Evolutionary conservation across 2,797 vertebrate species (phyloP), one percentile per base, ranked within the genome.

Genomic region (Ctenochaetus hawaiiensis): DNA sequence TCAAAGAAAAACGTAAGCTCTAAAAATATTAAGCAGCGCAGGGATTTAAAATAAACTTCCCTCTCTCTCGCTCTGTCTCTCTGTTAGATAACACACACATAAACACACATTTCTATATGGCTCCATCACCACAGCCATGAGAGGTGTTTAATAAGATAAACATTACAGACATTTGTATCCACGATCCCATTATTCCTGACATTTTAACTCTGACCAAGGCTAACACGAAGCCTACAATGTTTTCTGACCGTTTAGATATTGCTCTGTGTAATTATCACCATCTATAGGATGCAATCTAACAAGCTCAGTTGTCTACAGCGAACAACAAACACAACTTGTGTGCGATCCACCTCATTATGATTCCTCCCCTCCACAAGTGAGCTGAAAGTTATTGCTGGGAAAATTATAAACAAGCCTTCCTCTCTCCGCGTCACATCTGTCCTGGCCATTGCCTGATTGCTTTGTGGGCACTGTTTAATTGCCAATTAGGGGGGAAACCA

Each of bases 381-480:
- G 74, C 64, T 53, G 52, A 78, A 93, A 93, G 88, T 91, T 92
- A 85, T 86, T 86, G 72, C 78, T 41, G 75, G 47, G 70, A 75
- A 89, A 90, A 91, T 89, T 84, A 91, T 89, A 93, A 94, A 93
- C 92, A 94, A 89, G 77, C 86, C 81, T 86, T 66, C 87, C 76
- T 89, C 77, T 90, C 75, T 78, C 73, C 83, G 78, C 69, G 14
- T 86, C 82, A 81, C 91, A 93, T 93, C 89, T 92, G 90, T 90
- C 90, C 85, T 75, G 70, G 77, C 75, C 71, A 70, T 72, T 85
- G 88, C 82, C 85, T 95, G 94, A 95, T 94, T 95, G 94, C 93
- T 93, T 94, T 93, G 92, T 90, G 87, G 91, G 81, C 77, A 81
- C 79, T 91, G 84, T 93, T 93, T 95, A 95, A 95, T 95, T 95